phyloP scores from a whole-genome alignment of 1,140 invertebrate genomes.

The Aleiodes sp. region DNA sequence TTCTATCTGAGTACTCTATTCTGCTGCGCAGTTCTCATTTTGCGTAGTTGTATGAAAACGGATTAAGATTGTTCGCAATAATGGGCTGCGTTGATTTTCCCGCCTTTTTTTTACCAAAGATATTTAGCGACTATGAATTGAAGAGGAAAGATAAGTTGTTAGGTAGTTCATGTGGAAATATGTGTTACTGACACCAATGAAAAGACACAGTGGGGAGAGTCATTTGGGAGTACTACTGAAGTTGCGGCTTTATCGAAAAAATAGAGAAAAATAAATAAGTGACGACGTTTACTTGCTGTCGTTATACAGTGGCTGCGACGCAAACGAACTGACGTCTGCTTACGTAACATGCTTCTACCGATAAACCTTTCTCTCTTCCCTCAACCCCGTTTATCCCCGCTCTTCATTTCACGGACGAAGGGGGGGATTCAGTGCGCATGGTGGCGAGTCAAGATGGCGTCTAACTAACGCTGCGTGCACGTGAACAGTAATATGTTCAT shows the following conservation, averaged over 20 bases:
- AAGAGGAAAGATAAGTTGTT: neutral
- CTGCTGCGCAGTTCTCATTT: conserved; percentile 5
- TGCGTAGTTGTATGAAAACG: neutral
- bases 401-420: neutral
- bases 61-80: neutral
- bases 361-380: conserved; percentile 9
- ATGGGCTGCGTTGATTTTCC: neutral
- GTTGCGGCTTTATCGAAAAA: neutral
- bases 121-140: neutral
- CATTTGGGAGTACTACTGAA: neutral
- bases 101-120: conserved; percentile 1
- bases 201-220: neutral
- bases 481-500: conserved; percentile 27
- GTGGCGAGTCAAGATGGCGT: conserved; percentile 33
- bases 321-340: conserved; percentile 13
- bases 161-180: neutral
- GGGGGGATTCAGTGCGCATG: conserved; percentile 33
- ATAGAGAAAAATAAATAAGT: neutral
- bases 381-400: neutral
- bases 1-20: neutral
- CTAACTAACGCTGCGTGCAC: conserved; percentile 25
- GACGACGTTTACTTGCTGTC: conserved; percentile 11
- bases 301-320: conserved; percentile 5
- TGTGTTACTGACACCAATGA: neutral
- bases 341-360: conserved; percentile 7